phyloP scores from a whole-genome alignment of 2,113 vertebrate genomes.

The Dendropsophus ebraccatus region DNA sequence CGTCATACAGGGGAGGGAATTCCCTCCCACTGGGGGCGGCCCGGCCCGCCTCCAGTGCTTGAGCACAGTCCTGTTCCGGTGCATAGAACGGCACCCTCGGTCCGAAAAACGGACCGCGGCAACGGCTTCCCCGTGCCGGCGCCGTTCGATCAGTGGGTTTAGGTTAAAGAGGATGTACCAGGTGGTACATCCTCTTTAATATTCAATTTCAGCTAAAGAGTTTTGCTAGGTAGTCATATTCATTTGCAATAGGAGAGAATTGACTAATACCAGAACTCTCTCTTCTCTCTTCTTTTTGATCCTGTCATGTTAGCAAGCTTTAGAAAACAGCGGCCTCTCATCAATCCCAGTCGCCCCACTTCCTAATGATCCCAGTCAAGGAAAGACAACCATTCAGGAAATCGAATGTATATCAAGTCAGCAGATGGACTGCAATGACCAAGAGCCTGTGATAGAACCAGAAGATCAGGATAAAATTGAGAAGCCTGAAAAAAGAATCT shows the following conservation, averaged over 20 bases:
- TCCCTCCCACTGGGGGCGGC: too few relatives aligned
- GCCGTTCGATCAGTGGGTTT: too few relatives aligned
- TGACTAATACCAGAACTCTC: constrained; percentile 40
- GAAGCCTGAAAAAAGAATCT: constrained; percentile 87
- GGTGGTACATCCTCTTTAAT: too few relatives aligned
- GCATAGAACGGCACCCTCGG: too few relatives aligned
- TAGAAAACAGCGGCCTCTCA: constrained; percentile 97
- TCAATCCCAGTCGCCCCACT: constrained; percentile 85
- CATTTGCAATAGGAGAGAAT: background rate
- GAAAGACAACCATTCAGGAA: constrained; percentile 67
- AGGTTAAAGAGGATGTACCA: too few relatives aligned
- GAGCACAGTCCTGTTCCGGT: too few relatives aligned
- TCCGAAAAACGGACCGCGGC: too few relatives aligned
- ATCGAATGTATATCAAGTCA: constrained; percentile 63
- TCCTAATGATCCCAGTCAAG: constrained; percentile 72
- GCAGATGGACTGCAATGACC: constrained; percentile 65
- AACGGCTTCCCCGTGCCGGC: too few relatives aligned
- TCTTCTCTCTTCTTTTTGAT: constrained; percentile 64
- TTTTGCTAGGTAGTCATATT: constrained; percentile 9
- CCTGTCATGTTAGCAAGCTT: constrained; percentile 87
- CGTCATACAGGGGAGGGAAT: too few relatives aligned
- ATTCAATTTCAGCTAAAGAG: background rate
- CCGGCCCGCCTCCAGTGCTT: too few relatives aligned
- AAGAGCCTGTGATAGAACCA: constrained; percentile 74
- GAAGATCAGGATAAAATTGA: constrained; percentile 76